Conservation (phyloP, 2,888 invertebrate genomes). For the Eubasilissa splendida region DNA sequence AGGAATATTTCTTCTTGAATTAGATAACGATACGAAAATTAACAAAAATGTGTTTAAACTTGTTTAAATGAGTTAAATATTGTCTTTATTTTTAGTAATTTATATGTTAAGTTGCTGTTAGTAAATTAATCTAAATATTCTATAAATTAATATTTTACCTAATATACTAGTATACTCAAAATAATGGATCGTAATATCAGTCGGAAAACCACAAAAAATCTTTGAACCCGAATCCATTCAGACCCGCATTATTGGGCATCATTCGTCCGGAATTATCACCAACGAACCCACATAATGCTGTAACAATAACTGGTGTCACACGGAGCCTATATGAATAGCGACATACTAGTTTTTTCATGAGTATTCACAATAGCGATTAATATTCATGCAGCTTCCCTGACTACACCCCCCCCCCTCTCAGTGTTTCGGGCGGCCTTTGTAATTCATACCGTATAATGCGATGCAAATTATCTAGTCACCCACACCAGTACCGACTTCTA, state of each 20-base stretch:
- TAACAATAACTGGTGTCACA: background rate
- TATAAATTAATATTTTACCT: too few relatives aligned
- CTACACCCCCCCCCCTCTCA: background rate
- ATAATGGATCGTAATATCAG: too few relatives aligned
- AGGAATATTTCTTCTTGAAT: too few relatives aligned
- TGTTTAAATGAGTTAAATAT: too few relatives aligned
- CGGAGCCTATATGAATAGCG: background rate
- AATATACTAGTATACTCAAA: too few relatives aligned
- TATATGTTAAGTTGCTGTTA: too few relatives aligned
- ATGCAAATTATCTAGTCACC: slow-evolving; percentile 44
- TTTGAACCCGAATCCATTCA: background rate
- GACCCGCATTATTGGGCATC: background rate
- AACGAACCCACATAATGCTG: background rate
- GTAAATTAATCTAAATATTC: too few relatives aligned
- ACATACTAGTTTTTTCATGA: background rate
- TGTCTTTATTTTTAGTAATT: too few relatives aligned
- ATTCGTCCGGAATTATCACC: background rate
- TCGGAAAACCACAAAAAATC: too few relatives aligned
- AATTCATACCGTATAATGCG: slow-evolving; percentile 46
- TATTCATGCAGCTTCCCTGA: slow-evolving; percentile 39
- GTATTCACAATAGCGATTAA: slow-evolving; percentile 34
- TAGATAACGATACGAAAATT: too few relatives aligned
- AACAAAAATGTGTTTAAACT: too few relatives aligned
- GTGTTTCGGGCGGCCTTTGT: slow-evolving; percentile 34
- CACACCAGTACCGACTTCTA: background rate